Evolutionary conservation across 2,888 invertebrate species (phyloP).

Genomic region (Lydus trimaculatus): DNA sequence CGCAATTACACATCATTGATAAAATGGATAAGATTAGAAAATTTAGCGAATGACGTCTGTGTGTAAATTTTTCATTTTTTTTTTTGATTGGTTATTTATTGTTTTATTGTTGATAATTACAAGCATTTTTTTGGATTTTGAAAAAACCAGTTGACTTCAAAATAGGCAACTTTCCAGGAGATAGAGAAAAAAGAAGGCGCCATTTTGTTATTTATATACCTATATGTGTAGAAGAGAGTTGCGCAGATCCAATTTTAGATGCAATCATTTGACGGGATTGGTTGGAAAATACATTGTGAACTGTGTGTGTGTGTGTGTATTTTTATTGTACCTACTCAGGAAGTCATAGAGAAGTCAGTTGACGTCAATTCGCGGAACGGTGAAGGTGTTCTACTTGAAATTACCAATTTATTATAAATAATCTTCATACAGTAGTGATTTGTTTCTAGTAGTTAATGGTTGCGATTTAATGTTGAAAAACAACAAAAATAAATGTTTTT

Average conservation of each 20-base stretch:
- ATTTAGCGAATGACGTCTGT: neutral
- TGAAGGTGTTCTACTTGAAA: neutral
- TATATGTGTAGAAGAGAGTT: constrained; percentile 16
- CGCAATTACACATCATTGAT: too few species aligned
- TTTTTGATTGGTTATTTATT: neutral
- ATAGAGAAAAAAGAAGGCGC: constrained; percentile 8
- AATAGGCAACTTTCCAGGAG: constrained; percentile 31
- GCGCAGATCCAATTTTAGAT: constrained; percentile 19
- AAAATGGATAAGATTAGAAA: neutral
- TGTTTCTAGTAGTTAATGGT: neutral
- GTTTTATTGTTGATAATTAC: neutral
- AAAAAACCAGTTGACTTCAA: too few species aligned
- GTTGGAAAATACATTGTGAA: neutral
- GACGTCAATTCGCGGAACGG: neutral
- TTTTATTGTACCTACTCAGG: neutral
- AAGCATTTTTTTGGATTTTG: neutral
- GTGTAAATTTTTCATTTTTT: too few species aligned
- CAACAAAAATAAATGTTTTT: too few species aligned
- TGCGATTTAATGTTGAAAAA: neutral
- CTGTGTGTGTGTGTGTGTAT: too few species aligned
- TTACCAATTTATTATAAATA: neutral
- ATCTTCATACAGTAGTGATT: too few species aligned
- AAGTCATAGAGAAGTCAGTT: neutral
- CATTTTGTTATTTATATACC: too few species aligned
- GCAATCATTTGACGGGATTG: constrained; percentile 13